These are phyloP conservation scores for Channallabes apus DNA, from an alignment of 2,797 vertebrate genomes.

Conservation along the genomic window DNA sequence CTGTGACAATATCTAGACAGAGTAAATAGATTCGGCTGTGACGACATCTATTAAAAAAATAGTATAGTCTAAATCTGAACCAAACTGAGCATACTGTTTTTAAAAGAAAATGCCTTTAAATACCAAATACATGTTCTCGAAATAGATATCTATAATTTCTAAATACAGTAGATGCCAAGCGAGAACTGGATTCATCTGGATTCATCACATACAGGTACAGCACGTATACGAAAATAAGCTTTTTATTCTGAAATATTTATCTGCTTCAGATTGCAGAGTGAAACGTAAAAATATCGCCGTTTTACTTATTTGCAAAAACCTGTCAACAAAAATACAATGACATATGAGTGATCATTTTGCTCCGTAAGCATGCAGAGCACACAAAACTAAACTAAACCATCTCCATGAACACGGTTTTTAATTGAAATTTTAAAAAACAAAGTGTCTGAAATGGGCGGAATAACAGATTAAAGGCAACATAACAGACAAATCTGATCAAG, in stretches of 20 bases:
- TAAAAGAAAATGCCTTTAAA: not conserved
- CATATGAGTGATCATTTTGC: not conserved
- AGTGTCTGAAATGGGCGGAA: not conserved
- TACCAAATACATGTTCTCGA: too few species aligned
- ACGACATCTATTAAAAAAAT: not conserved
- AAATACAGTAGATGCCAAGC: not conserved
- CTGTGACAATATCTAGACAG: too few species aligned
- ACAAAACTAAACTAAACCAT: not conserved
- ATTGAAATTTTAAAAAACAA: not conserved
- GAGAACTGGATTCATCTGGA: not conserved
- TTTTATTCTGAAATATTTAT: not conserved
- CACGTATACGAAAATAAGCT: not conserved
- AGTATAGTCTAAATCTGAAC: too few species aligned
- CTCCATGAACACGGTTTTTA: not conserved
- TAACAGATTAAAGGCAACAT: slow-evolving; percentile 4
- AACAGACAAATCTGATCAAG: slow-evolving; percentile 37
- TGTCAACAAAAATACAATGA: not conserved
- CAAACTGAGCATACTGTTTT: too few species aligned
- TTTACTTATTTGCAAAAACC: not conserved
- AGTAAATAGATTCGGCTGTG: too few species aligned
- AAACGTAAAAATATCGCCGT: not conserved
- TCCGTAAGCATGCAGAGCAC: not conserved
- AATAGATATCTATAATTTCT: too few species aligned
- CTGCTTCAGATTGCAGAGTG: too few species aligned
- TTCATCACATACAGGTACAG: not conserved